Evolutionary conservation across 2,113 vertebrate genomes (phyloP).

Genomic region (Grammatotria lemairii): DNA sequence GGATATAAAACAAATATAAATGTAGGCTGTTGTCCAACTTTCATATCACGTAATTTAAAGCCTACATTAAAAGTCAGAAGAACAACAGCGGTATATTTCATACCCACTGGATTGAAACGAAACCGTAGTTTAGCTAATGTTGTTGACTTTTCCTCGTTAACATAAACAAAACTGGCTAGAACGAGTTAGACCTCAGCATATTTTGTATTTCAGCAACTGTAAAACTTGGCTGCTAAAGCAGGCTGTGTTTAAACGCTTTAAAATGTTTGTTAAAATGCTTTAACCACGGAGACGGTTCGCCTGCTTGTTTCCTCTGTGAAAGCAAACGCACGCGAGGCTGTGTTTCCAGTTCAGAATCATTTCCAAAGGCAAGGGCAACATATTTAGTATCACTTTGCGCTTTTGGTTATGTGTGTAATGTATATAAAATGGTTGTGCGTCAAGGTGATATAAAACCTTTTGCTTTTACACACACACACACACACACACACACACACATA

Average conservation of each 20-base stretch:
- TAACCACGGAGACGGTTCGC: neutral
- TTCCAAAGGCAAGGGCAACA: slow-evolving; percentile 43
- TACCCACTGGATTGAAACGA: neutral
- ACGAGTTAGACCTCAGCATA: neutral
- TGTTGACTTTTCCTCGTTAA: neutral
- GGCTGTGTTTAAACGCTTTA: neutral
- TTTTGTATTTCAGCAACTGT: neutral
- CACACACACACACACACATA: rapidly evolving
- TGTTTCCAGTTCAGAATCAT: slow-evolving; percentile 27
- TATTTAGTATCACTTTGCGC: neutral
- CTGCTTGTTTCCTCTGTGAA: neutral
- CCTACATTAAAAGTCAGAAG: neutral
- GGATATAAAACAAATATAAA: neutral
- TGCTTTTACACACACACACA: neutral
- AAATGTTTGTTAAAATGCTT: neutral
- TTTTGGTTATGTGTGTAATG: neutral
- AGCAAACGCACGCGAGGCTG: neutral
- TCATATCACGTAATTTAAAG: neutral
- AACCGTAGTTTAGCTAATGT: neutral
- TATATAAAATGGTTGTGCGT: neutral
- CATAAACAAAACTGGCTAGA: neutral
- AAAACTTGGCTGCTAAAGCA: neutral
- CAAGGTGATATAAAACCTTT: neutral
- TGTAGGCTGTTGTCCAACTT: neutral
- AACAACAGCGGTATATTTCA: neutral